Evolutionary conservation across 1,140 invertebrate species (phyloP), one percentile per base, ranked within the genome.

Genomic region (Tyrophagus putrescentiae): DNA sequence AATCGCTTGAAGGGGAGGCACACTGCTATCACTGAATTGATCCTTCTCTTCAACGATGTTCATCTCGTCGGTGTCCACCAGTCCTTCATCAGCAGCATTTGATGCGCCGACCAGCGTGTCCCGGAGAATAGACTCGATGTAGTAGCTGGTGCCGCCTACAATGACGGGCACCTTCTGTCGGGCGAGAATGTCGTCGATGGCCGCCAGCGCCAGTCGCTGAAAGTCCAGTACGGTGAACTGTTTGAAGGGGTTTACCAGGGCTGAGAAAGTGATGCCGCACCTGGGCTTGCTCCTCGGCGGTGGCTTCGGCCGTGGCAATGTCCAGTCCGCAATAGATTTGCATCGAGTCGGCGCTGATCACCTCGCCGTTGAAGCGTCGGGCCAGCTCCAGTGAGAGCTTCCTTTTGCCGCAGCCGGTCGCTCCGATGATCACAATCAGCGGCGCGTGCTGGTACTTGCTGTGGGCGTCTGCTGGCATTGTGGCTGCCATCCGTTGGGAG

Each of bases 321-420:
- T 98, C 85, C 64, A 98, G 72, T 4, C 86, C 83, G 73, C 85
- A 85, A 75, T 98, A 97, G 5, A 96, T 81, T 88, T 99, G 95
- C 91, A 99, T 98, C 11, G 94, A 96, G 80, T 99, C 96, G 0
- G 94, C 92, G 65, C 89, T 95, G 48, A 99, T 89, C 50, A 99
- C 85, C 80, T 98, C 94, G 60, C 78, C 76, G n/a, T n/a, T n/a
- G 71, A 91, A 95, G 68, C 77, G 81, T 62, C 81, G 77, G 0
- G 90, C 91, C 59, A 99, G 74, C 77, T 95, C 85, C 60, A 98
- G 77, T 18, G 87, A 84, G 61, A 99, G 75, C 73, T 96, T 94
- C 0, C 94, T 94, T 79, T 99, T 99, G 45, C 95, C 95, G 0
- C 84, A 84, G 9, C 92, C 95, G 25, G 95, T 99, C 9, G 91